Evolutionary conservation across 2,888 invertebrate species (phyloP).

Genomic region (Lasioglossum villosulum): DNA sequence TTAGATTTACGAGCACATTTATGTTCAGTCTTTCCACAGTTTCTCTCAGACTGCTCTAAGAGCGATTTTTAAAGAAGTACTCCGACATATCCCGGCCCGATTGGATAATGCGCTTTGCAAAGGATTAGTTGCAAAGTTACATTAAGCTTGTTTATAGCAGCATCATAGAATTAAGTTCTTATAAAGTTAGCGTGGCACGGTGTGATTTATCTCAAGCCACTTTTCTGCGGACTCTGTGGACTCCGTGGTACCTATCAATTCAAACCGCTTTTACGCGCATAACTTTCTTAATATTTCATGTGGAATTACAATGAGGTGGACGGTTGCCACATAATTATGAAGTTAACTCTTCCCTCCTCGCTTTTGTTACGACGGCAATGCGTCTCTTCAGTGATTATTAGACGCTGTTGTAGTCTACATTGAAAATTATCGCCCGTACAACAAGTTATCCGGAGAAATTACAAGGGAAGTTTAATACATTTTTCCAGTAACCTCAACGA

Average conservation of each 20-base stretch:
- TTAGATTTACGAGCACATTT: background rate
- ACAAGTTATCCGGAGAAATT: background rate
- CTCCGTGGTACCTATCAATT: conserved; percentile 22
- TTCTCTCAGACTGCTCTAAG: background rate
- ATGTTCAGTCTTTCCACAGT: background rate
- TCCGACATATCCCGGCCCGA: background rate
- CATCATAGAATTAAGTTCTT: conserved; percentile 29
- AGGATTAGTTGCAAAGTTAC: conserved; percentile 17
- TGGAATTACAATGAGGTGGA: conserved; percentile 16
- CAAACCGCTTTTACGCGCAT: background rate
- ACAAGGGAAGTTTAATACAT: background rate
- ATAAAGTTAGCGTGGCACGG: conserved; percentile 42
- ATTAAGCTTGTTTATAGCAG: conserved; percentile 47
- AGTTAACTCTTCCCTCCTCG: background rate
- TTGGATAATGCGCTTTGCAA: background rate
- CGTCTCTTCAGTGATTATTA: background rate
- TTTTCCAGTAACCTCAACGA: background rate
- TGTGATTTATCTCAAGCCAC: conserved; percentile 44
- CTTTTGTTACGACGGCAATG: conserved; percentile 13
- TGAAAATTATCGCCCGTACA: background rate
- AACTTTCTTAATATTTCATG: conserved; percentile 42
- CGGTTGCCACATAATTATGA: background rate
- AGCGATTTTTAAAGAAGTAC: background rate
- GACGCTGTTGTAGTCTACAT: background rate
- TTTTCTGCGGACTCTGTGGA: conserved; percentile 16